These are phyloP conservation scores for Parnassius mnemosyne DNA, from an alignment of 2,888 invertebrate genomes.

Conservation along the genomic window DNA sequence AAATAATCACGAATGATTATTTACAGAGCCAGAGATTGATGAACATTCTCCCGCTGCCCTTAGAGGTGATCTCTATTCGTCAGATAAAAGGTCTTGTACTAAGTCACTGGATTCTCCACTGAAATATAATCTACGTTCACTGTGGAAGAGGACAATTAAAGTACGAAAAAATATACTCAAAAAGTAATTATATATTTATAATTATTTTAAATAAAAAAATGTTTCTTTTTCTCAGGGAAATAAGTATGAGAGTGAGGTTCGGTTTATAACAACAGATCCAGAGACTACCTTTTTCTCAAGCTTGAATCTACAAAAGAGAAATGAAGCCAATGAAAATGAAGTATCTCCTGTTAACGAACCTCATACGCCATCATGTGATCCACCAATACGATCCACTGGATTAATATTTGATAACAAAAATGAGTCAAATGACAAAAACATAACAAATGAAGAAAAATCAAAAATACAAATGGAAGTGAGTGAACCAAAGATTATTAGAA, in stretches of 20 bases:
- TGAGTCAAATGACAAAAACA: neutral
- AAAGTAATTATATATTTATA: neutral
- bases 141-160: slow-evolving; percentile 27
- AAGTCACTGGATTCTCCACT: slow-evolving; percentile 13
- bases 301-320: slow-evolving; percentile 32
- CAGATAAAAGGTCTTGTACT: neutral
- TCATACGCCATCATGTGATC: neutral
- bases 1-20: too few species aligned
- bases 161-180: slow-evolving; percentile 24
- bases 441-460: neutral
- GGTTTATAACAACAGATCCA: neutral
- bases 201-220: neutral
- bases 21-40: too few species aligned
- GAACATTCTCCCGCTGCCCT: too few species aligned
- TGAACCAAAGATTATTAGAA: slow-evolving; percentile 45
- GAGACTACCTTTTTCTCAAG: slow-evolving; percentile 17
- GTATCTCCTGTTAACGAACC: neutral
- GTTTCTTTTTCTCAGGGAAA: neutral
- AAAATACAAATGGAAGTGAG: neutral
- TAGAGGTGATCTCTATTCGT: too few species aligned
- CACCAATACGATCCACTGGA: neutral
- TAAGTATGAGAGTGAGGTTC: neutral
- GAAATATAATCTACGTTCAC: slow-evolving; percentile 35
- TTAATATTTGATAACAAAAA: neutral
- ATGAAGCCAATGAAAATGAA: slow-evolving; percentile 2